phyloP scores from a whole-genome alignment of 2,113 vertebrate genomes.

The Ifrita kowaldi region DNA sequence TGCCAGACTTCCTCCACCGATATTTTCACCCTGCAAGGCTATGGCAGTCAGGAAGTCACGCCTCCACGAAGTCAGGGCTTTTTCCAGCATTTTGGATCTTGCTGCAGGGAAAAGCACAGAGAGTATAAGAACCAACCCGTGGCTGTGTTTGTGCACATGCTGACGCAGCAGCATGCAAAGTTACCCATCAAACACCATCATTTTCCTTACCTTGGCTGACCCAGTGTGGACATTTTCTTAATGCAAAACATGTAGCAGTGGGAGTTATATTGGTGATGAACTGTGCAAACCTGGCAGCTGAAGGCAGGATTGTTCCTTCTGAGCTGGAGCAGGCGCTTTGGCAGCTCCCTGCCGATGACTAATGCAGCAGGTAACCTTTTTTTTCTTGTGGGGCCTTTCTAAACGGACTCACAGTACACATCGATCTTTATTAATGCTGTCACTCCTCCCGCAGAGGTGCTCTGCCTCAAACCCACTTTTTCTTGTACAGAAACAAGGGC shows the following conservation, averaged over 20 bases:
- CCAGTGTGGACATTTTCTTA: background rate
- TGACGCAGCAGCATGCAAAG: background rate
- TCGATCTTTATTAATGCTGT: background rate
- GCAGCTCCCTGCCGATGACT: background rate
- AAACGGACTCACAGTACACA: background rate
- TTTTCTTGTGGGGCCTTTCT: background rate
- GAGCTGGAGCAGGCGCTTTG: background rate
- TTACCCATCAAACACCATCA: background rate
- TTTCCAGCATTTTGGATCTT: background rate
- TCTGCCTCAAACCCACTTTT: background rate
- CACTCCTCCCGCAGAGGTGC: background rate
- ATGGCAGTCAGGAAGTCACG: background rate
- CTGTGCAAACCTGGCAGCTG: background rate
- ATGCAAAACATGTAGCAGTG: background rate
- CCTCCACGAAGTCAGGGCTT: background rate
- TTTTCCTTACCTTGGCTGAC: background rate
- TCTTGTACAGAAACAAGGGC: background rate
- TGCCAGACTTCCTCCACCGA: background rate
- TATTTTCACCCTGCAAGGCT: background rate
- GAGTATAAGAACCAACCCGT: background rate
- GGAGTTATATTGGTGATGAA: background rate
- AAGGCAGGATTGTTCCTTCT: background rate
- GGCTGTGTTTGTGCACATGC: fast-evolving
- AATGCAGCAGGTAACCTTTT: background rate
- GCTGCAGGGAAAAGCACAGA: background rate